These are phyloP conservation scores for Strigops habroptila DNA, from an alignment of 2,113 vertebrate species.

Conservation along the genomic window DNA sequence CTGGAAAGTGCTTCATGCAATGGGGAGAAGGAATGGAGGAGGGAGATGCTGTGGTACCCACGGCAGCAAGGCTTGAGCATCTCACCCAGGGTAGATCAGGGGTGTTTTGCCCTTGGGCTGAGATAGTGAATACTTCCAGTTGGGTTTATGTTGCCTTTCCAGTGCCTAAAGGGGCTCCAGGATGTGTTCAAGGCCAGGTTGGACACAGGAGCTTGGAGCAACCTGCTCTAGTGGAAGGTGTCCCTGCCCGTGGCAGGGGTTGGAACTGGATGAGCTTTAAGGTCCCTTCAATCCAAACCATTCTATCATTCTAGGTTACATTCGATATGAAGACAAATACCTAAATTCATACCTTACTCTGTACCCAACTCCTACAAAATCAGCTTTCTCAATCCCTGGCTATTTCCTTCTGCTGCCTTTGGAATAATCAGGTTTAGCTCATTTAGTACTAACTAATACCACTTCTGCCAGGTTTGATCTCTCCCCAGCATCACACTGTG, in stretches of 20 bases:
- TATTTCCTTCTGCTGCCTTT: background rate
- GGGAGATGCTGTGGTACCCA: background rate
- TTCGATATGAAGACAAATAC: background rate
- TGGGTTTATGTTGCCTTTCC: background rate
- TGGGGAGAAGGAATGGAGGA: background rate
- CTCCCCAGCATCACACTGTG: background rate
- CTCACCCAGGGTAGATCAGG: accelerated
- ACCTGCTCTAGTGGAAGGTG: background rate
- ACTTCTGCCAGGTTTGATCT: background rate
- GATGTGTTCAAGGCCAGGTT: too few relatives aligned
- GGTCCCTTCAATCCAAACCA: background rate
- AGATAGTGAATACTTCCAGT: background rate
- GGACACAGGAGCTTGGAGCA: too few relatives aligned
- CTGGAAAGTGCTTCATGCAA: background rate
- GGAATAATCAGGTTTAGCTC: background rate
- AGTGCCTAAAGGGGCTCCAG: background rate
- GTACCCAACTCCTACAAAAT: background rate
- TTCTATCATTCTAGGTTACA: background rate
- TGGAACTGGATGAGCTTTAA: background rate
- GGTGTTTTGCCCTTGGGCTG: background rate
- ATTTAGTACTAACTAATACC: background rate
- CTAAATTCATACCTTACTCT: background rate
- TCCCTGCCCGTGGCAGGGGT: background rate
- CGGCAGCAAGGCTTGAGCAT: accelerated
- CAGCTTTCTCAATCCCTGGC: background rate